Percentiles rank a stretch among this genome's conserved stretches.
These are phyloP conservation scores for Hippocampus barbouri DNA, from an alignment of 2,113 vertebrate species.

Conservation along the genomic window DNA sequence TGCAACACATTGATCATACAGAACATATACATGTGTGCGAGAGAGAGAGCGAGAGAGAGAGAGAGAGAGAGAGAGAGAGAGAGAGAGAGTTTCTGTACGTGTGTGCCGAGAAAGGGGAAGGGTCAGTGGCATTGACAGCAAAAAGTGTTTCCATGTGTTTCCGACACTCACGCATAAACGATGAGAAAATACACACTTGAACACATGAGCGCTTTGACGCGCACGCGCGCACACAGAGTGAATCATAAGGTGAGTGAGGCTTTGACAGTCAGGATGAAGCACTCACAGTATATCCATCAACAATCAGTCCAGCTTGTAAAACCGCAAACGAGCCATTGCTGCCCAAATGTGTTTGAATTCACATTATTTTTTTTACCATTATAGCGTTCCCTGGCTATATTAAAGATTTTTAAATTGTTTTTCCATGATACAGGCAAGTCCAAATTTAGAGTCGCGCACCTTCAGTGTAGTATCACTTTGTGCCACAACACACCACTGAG, in stretches of 20 bases:
- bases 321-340: not conserved
- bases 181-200: constrained; percentile 20
- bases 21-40: constrained; percentile 11
- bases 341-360: not conserved
- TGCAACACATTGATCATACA: constrained; percentile 48
- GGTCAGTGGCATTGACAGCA: constrained; percentile 32
- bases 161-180: constrained; percentile 39
- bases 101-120: constrained; percentile 31
- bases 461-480: too few species aligned
- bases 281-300: constrained; percentile 58
- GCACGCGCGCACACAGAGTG: constrained; percentile 15
- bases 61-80: too few species aligned
- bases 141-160: constrained; percentile 66
- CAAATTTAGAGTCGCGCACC: too few species aligned
- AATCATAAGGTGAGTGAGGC: constrained; percentile 63
- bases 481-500: too few species aligned
- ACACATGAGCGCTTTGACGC: not conserved
- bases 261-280: constrained; percentile 60
- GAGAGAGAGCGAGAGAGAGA: too few species aligned
- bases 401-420: not conserved
- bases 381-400: not conserved
- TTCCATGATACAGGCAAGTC: too few species aligned
- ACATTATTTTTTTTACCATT: not conserved
- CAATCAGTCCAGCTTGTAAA: constrained; percentile 32
- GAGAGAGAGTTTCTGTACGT: not conserved